phyloP scores from a whole-genome alignment of 2,113 vertebrate species.

The Podocnemis expansa region DNA sequence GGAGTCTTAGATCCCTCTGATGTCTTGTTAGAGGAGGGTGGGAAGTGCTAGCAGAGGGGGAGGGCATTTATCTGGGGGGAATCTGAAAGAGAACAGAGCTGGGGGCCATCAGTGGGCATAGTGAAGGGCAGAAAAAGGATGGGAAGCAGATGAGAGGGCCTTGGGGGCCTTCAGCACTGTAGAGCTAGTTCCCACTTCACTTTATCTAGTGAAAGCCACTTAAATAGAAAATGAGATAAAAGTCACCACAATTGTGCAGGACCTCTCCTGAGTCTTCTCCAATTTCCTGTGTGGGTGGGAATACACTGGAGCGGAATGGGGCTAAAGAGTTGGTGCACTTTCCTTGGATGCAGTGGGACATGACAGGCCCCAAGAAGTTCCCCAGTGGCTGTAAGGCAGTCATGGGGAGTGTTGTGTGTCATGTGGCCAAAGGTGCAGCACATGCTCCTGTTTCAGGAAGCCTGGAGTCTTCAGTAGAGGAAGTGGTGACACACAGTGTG shows the following conservation, averaged over 20 bases:
- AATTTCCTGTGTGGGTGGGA: neutral
- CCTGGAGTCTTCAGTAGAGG: neutral
- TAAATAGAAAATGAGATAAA: neutral
- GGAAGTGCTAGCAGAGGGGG: neutral
- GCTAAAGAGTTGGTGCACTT: no score
- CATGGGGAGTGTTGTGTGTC: neutral
- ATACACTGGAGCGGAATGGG: neutral
- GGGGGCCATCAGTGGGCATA: neutral
- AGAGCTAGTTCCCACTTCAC: neutral
- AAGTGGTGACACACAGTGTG: neutral
- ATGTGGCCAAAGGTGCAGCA: neutral
- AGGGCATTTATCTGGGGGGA: neutral
- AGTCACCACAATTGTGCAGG: neutral
- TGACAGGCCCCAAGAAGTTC: neutral
- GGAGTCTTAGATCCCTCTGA: neutral
- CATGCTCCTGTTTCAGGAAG: neutral
- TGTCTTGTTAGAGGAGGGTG: neutral
- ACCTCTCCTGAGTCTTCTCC: neutral
- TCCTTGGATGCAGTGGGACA: neutral
- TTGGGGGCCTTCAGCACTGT: neutral
- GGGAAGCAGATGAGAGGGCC: neutral
- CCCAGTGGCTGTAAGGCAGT: neutral
- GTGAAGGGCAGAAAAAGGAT: neutral
- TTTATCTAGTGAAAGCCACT: neutral
- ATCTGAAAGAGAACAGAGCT: neutral